Conservation (phyloP, 2,888 invertebrate species). For the Chymomyza caudatula region DNA sequence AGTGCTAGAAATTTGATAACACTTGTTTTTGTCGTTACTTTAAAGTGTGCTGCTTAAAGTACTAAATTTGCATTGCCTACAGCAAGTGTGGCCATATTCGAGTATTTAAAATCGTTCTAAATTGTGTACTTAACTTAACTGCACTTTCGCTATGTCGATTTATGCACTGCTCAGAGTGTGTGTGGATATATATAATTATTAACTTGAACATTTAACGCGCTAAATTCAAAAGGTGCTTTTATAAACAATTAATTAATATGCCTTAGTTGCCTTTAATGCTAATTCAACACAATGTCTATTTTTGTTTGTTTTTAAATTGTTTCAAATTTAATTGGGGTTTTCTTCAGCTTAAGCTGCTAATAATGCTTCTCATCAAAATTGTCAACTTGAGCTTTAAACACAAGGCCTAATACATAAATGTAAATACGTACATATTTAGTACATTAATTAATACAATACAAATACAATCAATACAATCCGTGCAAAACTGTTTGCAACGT, state of each 20-base stretch:
- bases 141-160: neutral
- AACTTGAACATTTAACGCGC: constrained; percentile 10
- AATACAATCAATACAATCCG: constrained; percentile 27
- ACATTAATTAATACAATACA: constrained; percentile 42
- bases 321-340: constrained; percentile 20
- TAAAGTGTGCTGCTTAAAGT: constrained; percentile 36
- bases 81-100: constrained; percentile 40
- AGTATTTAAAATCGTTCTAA: constrained; percentile 53
- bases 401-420: neutral
- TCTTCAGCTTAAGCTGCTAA: constrained; percentile 52
- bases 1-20: constrained; percentile 58
- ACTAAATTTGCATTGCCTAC: constrained; percentile 7
- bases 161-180: neutral
- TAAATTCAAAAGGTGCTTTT: constrained; percentile 10
- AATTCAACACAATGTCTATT: constrained; percentile 1
- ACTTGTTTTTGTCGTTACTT: constrained; percentile 26
- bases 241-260: constrained; percentile 7
- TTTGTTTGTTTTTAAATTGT: constrained; percentile 21
- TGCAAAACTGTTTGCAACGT: neutral
- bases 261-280: neutral
- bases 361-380: constrained; percentile 69
- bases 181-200: constrained; percentile 2
- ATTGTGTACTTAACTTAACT: neutral
- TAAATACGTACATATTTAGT: constrained; percentile 13
- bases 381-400: constrained; percentile 30